Conservation (phyloP, 2,113 vertebrate genomes). For the Amphilophus citrinellus region DNA sequence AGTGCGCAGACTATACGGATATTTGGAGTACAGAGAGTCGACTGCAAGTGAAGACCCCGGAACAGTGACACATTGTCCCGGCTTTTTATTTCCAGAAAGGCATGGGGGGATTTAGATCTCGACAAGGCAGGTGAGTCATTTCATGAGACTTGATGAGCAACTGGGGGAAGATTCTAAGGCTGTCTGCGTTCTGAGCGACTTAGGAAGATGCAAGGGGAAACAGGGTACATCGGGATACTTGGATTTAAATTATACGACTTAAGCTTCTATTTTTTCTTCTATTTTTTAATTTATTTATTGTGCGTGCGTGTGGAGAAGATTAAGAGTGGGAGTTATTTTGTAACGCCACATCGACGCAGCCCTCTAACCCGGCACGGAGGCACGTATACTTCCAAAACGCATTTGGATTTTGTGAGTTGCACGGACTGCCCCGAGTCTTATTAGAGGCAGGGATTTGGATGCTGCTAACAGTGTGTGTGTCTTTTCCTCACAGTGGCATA, state of each 20-base stretch:
- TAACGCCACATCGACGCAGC: slow-evolving; percentile 14
- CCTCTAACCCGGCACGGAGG: not conserved
- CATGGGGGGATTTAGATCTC: slow-evolving; percentile 79
- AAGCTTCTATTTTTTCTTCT: not conserved
- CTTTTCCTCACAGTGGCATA: not conserved
- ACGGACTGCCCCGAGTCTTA: slow-evolving; percentile 17
- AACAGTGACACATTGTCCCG: slow-evolving; percentile 47
- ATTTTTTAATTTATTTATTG: no score
- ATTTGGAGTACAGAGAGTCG: slow-evolving; percentile 70
- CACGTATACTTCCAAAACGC: slow-evolving; percentile 48
- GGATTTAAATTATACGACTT: slow-evolving; percentile 34
- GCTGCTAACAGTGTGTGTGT: slow-evolving; percentile 2
- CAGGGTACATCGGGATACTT: slow-evolving; percentile 29
- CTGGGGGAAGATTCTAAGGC: not conserved
- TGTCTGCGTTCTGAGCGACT: slow-evolving; percentile 46
- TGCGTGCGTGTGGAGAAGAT: not conserved
- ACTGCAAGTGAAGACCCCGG: slow-evolving; percentile 61
- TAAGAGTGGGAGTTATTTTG: not conserved
- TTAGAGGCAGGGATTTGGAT: not conserved
- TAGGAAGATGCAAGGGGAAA: slow-evolving; percentile 7
- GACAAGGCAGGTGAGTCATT: slow-evolving; percentile 83
- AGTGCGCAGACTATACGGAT: slow-evolving; percentile 59
- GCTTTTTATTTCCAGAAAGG: slow-evolving; percentile 56
- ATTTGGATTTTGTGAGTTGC: slow-evolving; percentile 48
- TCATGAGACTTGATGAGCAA: slow-evolving; percentile 47